Base-by-base conservation (phyloP, 1,140 invertebrate genomes). In the Saccostrea echinata region DNA sequence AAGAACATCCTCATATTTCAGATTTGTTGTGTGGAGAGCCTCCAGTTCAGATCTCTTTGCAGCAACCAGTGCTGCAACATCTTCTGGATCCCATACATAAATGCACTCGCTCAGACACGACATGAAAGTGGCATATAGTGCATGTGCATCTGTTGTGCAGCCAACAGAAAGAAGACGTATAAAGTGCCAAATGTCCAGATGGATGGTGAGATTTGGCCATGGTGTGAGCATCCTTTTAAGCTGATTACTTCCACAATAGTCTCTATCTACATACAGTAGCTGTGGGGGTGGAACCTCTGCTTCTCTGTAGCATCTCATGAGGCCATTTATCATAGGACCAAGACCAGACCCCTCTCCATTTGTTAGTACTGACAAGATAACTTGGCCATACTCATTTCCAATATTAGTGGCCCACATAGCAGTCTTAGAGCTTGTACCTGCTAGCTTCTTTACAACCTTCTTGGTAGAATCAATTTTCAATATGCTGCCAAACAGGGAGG, bases 131-230 rank as follows among this genome's bases (percentile, higher is more conserved):
- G 85, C 82, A 84, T 92, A 92, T 83, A 93, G 86, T 6, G 57
- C 88, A 71, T 93, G 91, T 13, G 84, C 52, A 12, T 93, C 90
- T 1, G 90, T 90, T 82, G 89, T 90, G 61, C 82, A 87, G 16
- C 89, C 90, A 61, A 30, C 12, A 13, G 92, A 86, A 18, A 93
- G 64, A 27, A 89, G 86, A 0, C 92, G 84, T 91, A 91, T 93
- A 87, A 92, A 92, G 84, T 92, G 91, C 91, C 92, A 93, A 8
- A 92, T 85, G 81, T 92, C 91, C 3, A 92, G 88, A 53, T 91
- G 33, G 80, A 91, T 55, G 8, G 21, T 2, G 33, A 88, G 57
- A 13, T 80, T 18, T 53, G 57, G 76, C 86, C 88, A 88, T 1
- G 11, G 68, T 13, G 80, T 0, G n/a, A 87, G 87, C n/a, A 80